Conservation (phyloP, 64 coral and sea anemone species). For the Stichodactyla helianthus region DNA sequence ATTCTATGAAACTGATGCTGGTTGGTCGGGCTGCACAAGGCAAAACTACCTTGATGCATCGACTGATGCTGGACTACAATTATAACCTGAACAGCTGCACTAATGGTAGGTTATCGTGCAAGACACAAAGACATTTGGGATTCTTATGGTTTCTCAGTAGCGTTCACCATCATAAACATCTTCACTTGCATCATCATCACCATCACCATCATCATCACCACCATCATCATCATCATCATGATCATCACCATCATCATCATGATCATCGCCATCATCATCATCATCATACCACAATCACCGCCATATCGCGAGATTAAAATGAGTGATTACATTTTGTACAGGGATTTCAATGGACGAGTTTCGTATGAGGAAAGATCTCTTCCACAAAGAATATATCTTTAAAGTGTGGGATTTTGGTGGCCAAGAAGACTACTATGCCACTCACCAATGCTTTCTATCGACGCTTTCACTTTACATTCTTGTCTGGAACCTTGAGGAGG, state of each 20-base stretch:
- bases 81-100: constrained; percentile 73
- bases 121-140: neutral
- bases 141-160: neutral
- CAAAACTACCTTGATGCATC: constrained; percentile 90
- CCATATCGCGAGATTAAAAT: no score
- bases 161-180: no score
- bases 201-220: no score
- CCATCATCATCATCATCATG: no score
- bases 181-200: no score
- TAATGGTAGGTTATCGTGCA: constrained; percentile 49
- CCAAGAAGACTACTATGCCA: constrained; percentile 88
- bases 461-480: constrained; percentile 81
- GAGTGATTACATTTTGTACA: neutral
- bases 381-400: constrained; percentile 63
- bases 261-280: no score
- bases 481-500: constrained; percentile 86
- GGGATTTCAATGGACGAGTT: constrained; percentile 88
- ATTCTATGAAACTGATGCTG: constrained; percentile 94
- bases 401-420: constrained; percentile 97
- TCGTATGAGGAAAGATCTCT: constrained; percentile 32
- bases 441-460: constrained; percentile 94
- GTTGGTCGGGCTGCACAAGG: constrained; percentile 85
- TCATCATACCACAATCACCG: no score
- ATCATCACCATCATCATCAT: no score
- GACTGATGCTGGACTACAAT: constrained; percentile 62